phyloP scores from a whole-genome alignment of 2,888 invertebrate genomes.

The Nasonia oneida region DNA sequence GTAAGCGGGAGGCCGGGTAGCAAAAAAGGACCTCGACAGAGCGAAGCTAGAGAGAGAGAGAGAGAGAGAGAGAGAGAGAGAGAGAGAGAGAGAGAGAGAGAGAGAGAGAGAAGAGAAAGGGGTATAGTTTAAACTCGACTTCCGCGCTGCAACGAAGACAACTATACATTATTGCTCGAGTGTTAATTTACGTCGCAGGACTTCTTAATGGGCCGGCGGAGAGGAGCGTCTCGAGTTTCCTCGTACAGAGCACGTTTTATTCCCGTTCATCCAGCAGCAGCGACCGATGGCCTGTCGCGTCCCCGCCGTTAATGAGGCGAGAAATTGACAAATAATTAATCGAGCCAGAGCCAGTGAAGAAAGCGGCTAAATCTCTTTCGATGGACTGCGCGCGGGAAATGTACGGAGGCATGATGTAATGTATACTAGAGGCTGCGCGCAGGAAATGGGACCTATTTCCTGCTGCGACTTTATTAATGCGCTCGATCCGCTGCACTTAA shows the following conservation, averaged over 20 bases:
- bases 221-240: background rate
- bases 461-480: background rate
- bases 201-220: conserved; percentile 49
- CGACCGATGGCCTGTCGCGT: background rate
- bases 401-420: background rate
- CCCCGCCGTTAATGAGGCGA: conserved; percentile 41
- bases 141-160: conserved; percentile 40
- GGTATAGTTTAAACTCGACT: conserved; percentile 53
- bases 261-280: conserved; percentile 18
- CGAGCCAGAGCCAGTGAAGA: background rate
- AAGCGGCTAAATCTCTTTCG: background rate
- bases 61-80: too few species aligned
- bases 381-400: background rate
- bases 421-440: background rate
- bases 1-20: background rate
- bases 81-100: too few species aligned
- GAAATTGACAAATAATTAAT: conserved; percentile 56
- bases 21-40: background rate
- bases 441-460: background rate
- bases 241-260: background rate
- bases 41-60: background rate
- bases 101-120: background rate
- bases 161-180: conserved; percentile 57
- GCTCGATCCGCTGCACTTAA: background rate
- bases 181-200: conserved; percentile 58